Base-by-base conservation (phyloP, 1,140 invertebrate species). In the Mamestra configurata region DNA sequence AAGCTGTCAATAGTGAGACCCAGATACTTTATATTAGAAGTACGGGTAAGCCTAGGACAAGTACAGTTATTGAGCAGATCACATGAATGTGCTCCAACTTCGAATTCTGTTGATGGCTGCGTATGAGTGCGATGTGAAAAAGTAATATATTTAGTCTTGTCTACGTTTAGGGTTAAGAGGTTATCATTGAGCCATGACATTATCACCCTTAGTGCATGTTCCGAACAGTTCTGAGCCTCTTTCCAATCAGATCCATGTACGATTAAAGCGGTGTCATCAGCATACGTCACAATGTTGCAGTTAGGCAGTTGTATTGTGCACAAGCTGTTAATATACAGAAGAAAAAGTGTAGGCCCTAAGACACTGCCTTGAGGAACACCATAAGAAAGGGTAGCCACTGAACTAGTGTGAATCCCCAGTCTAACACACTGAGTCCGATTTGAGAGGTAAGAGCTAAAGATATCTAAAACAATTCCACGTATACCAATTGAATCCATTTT, bases 61-160 rank as follows among this genome's bases (percentile, higher is more conserved):
- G 1, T 8, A 18, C 49, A 51, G n/a, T 51, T 51, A 1, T 51
- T 7, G 13, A 6, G 11, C 1, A 5, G n/a, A 8, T 18, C 1
- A 51, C 49, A 51, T 1, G 49, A 18, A 7, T 51, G 49, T 51
- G n/a, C 49, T 5, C 13, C 18, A 18, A 51, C n/a, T 51, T 18
- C 49, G 7, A 51, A 51, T 2, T 51, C 49, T n/a, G n/a, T 4
- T n/a, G 49, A 8, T 5, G 49, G 49, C n/a, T 51, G 49, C 0
- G 1, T 51, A 20, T 20, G 13, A 1, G 1, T 18, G 1, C 49
- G 20, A 5, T 8, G 10, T n/a, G 49, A 0, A 68, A 77, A 77
- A 24, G 61, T 53, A 7, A 77, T 40, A 61, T 77, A 77, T 40
- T 55, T 66, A 20, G 76, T 77, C 55, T 68, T 77, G 10, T 68